Evolutionary conservation across 2,797 vertebrate genomes (phyloP).

Genomic region (Sphenopsis melanotis): DNA sequence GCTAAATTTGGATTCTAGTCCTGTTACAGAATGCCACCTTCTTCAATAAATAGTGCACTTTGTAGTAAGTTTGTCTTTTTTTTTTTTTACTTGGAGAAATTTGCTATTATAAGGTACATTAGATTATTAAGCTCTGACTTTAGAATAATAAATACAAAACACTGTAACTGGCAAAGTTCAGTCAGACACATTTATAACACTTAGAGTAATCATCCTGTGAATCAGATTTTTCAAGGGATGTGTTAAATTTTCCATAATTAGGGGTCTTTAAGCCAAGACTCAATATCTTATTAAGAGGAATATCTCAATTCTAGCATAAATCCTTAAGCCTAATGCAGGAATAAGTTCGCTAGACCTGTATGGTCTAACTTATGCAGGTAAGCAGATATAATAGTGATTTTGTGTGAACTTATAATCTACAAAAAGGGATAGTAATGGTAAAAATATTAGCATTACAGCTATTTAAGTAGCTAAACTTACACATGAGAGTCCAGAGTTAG

Average conservation of each 20-base stretch:
- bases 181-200: background rate
- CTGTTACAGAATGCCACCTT: background rate
- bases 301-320: background rate
- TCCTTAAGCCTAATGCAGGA: background rate
- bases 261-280: background rate
- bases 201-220: background rate
- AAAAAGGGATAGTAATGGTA: background rate
- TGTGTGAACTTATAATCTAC: background rate
- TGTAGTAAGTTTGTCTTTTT: background rate
- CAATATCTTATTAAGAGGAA: background rate
- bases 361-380: background rate
- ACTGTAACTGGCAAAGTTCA: background rate
- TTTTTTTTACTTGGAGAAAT: background rate
- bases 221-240: background rate
- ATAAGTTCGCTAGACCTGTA: background rate
- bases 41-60: background rate
- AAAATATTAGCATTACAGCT: background rate
- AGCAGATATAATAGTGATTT: background rate
- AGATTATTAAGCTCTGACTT: background rate
- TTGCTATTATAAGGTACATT: background rate
- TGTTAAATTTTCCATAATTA: constrained; percentile 11
- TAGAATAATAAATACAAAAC: background rate
- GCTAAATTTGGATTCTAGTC: background rate
- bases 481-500: background rate
- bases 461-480: background rate